Evolutionary conservation across 2,113 vertebrate genomes (phyloP).

Genomic region (Talpa occidentalis): DNA sequence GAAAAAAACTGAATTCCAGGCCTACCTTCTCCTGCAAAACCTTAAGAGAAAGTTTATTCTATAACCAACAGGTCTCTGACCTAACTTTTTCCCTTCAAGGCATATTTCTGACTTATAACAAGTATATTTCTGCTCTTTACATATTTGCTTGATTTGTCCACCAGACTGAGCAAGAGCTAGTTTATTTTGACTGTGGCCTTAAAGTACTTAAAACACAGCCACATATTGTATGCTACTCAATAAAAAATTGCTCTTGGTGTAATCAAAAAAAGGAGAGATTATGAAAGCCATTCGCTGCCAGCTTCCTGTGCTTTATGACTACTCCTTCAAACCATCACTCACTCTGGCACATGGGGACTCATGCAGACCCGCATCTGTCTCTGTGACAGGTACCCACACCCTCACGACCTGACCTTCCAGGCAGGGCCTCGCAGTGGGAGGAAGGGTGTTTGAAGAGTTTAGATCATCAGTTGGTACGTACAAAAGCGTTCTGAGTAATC

Average conservation of each 20-base stretch:
- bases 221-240: neutral
- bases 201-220: constrained; percentile 7
- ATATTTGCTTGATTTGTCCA: neutral
- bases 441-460: neutral
- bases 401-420: neutral
- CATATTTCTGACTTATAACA: constrained; percentile 24
- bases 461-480: neutral
- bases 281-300: constrained; percentile 3
- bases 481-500: neutral
- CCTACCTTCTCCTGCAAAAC: neutral
- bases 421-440: neutral
- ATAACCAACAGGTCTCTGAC: neutral
- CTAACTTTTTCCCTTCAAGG: neutral
- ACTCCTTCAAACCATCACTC: neutral
- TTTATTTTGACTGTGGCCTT: constrained; percentile 41
- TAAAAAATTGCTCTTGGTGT: constrained; percentile 28
- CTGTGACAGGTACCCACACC: neutral
- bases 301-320: neutral
- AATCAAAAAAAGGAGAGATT: constrained; percentile 2
- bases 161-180: neutral
- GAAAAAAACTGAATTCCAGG: neutral
- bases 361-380: neutral
- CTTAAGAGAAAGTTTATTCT: neutral
- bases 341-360: neutral
- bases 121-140: neutral